phyloP scores from a whole-genome alignment of 2,888 invertebrate species.

The Rhimphoctona megacephalus region DNA sequence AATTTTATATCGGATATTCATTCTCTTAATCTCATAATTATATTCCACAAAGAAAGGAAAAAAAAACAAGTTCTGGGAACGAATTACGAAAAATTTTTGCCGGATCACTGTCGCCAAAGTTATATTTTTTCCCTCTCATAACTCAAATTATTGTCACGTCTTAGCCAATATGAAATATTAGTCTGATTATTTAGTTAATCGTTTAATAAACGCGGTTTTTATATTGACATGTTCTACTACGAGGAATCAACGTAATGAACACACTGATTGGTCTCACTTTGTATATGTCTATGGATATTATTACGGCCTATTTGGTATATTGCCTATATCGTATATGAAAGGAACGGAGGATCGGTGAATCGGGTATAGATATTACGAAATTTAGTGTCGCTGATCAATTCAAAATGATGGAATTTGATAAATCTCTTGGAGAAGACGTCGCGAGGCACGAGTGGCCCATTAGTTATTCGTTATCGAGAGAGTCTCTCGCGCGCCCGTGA shows the following conservation, averaged over 20 bases:
- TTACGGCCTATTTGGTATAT: not conserved
- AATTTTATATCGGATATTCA: conserved; percentile 29
- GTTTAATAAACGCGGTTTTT: conserved; percentile 41
- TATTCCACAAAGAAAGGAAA: conserved; percentile 17
- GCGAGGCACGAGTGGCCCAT: conserved; percentile 63
- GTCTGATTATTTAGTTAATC: not conserved
- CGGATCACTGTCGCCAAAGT: conserved; percentile 21
- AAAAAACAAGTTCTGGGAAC: conserved; percentile 34
- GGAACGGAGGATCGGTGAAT: not conserved
- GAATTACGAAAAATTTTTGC: conserved; percentile 13
- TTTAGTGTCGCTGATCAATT: conserved; percentile 59
- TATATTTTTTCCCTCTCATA: not conserved
- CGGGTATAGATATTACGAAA: conserved; percentile 43
- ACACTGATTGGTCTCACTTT: conserved; percentile 28
- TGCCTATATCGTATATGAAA: not conserved
- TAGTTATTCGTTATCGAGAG: conserved; percentile 67
- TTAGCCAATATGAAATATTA: conserved; percentile 7
- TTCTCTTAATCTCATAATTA: not conserved
- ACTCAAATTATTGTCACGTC: not conserved
- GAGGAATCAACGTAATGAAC: conserved; percentile 27
- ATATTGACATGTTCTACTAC: conserved; percentile 3
- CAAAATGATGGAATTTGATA: conserved; percentile 63
- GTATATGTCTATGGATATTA: not conserved
- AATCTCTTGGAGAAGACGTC: conserved; percentile 42
- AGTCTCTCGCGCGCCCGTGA: conserved; percentile 18